phyloP scores from a whole-genome alignment of 2,888 invertebrate species.

The Apoderus coryli region DNA sequence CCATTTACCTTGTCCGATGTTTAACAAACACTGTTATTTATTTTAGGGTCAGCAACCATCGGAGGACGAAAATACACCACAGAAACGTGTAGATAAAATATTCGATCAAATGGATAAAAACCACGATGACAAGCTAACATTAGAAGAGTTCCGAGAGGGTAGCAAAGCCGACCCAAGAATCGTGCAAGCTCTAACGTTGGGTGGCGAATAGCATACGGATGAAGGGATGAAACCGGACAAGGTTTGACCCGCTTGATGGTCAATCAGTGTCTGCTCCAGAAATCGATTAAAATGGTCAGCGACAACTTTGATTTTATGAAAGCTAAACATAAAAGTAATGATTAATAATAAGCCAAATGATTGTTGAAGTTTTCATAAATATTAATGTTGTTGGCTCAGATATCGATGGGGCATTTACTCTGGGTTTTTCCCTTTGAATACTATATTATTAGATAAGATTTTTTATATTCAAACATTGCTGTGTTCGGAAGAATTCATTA shows the following conservation, averaged over 20 bases:
- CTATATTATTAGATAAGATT: too few relatives aligned
- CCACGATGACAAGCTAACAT: constrained; percentile 88
- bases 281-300: too few relatives aligned
- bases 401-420: too few relatives aligned
- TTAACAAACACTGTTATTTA: background rate
- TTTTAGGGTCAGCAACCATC: constrained; percentile 78
- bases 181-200: constrained; percentile 85
- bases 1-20: constrained; percentile 4
- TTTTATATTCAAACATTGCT: too few relatives aligned
- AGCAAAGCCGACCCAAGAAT: constrained; percentile 95
- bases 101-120: constrained; percentile 99
- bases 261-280: too few relatives aligned
- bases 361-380: too few relatives aligned
- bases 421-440: too few relatives aligned
- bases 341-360: too few relatives aligned
- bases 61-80: constrained; percentile 83
- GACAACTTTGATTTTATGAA: too few relatives aligned
- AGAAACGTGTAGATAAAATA: constrained; percentile 95
- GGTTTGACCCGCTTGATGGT: constrained; percentile 28
- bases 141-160: constrained; percentile 94
- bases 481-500: too few relatives aligned
- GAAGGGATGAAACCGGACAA: constrained; percentile 27
- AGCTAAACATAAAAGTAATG: too few relatives aligned
- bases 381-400: too few relatives aligned
- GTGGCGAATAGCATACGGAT: constrained; percentile 47